Evolutionary conservation across 2,888 invertebrate genomes (phyloP), one percentile per base, ranked within the genome.

Genomic region (Eupithecia centaureata): DNA sequence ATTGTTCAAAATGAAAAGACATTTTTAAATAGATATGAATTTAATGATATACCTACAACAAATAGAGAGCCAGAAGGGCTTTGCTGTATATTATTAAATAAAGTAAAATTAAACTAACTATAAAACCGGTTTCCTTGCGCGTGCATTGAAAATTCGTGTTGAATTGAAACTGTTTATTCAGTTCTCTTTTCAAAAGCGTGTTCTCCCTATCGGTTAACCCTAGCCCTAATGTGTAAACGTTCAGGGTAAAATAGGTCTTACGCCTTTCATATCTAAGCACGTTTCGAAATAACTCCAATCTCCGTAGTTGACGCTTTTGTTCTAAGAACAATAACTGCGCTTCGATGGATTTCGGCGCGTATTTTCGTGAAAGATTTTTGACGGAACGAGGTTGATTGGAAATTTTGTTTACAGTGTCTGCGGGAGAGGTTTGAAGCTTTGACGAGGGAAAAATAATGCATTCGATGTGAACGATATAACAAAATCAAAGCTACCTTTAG

Each of bases 261-360:
- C 54, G 52, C 54, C 25, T 47, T 65, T 70, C 60, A 60, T 15
- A 5, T 62, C 5, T 58, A 33, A 47, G 30, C 33, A 30, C n/a
- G 28, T 18, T 42, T 63, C 60, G 61, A 61, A 63, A 69, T 65
- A 61, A 66, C 57, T 62, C 62, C 22, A n/a, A 42, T n/a, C 42
- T 61, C 63, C 25, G 35, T 27, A 18, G 57, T 30, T 22, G 61
- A 57, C 15, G 32, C 51, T 61, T 28, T 66, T 66, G 70, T 66
- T 66, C 61, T 22, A 7, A 13, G 42, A 66, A 67, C 66, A 60
- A 60, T 63, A 32, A 42, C 61, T 61, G 22, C 30, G 54, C 47
- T 65, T 64, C 66, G 42, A 66, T 70, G 57, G 61, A 52, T 66
- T 65, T 60, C 13, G 22, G 56, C 56, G 38, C 25, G 33, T 22